Evolutionary conservation across 2,888 invertebrate genomes (phyloP).

Genomic region (Dugesia japonica): DNA sequence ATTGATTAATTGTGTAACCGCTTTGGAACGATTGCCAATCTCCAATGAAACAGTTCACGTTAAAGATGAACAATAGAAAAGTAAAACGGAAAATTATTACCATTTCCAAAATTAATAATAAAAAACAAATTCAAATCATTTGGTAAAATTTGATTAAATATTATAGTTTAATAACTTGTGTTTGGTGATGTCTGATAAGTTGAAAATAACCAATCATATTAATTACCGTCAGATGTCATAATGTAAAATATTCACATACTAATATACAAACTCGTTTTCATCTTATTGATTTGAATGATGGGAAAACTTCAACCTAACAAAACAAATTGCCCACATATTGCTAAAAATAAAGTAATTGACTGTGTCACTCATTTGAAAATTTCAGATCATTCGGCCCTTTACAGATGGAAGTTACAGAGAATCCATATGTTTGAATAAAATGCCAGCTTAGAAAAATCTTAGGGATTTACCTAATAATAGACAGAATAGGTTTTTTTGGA

Average conservation of each 20-base stretch:
- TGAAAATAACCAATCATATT: neutral
- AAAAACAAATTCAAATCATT: neutral
- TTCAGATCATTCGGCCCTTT: neutral
- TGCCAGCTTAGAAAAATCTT: neutral
- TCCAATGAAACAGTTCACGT: neutral
- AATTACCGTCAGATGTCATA: constrained; percentile 16
- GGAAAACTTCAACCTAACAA: neutral
- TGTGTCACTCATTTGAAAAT: neutral
- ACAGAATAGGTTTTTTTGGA: no score
- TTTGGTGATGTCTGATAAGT: constrained; percentile 2
- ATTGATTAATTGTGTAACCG: constrained; percentile 22
- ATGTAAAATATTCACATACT: neutral
- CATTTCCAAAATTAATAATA: no score
- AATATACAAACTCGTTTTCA: neutral
- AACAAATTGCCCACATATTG: constrained; percentile 15
- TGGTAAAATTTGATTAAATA: neutral
- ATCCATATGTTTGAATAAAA: constrained; percentile 4
- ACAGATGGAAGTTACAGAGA: neutral
- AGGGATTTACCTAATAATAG: no score
- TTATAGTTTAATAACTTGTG: neutral
- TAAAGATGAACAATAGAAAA: neutral
- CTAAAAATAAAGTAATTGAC: constrained; percentile 20
- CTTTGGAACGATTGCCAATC: constrained; percentile 3
- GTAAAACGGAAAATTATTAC: neutral
- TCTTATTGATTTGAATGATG: constrained; percentile 2